Evolutionary conservation across 2,888 invertebrate species (phyloP), one percentile per base, ranked within the genome.

Genomic region (Corbicula japonica): DNA sequence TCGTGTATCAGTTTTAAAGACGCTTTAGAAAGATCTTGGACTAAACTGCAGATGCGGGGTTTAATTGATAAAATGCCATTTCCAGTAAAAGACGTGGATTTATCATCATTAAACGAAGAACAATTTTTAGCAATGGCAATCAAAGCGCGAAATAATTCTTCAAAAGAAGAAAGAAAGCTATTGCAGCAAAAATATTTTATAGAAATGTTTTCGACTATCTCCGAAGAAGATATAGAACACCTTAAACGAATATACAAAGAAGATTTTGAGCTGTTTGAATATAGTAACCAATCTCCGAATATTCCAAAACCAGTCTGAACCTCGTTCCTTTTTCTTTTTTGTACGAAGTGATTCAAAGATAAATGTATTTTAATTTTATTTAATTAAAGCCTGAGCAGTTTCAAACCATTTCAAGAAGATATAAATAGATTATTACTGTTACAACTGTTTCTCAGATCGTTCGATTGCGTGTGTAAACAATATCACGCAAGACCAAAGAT

Each of bases 31-130:
- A 30, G 87, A 30, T 74, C 86, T 0, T 90, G 89, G 89, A 69
- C 68, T 28, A 86, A 87, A 60, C 61, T 88, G 28, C 87, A 88
- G 63, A 85, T 87, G 3, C 73, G 87, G n/a, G 89, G 89, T 10
- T 52, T 89, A 3, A 69, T 89, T 60, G 79, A 74, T 8, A 44
- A 56, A 12, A n/a, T 58, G 6, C 26, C 50, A 32, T 32, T 70
- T 2, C 30, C 35, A 2, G 12, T 70, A 18, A 61, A 2, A 10
- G 60, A 65, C 1, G 18, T 38, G 52, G 46, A 60, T 15, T 35
- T 41, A 18, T 34, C 32, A 18, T 60, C 21, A n/a, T 2, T 79
- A n/a, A 79, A 60, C 2, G 28, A 70, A 28, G n/a, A 44, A 21
- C 32, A 70, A 0, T 74, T 79, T 66, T 26, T 70, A 10, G 28